Percentiles rank a stretch among this genome's conserved stretches.
Evolutionary conservation across 2,797 vertebrate genomes (phyloP).

Genomic region (Macrochelys suwanniensis): DNA sequence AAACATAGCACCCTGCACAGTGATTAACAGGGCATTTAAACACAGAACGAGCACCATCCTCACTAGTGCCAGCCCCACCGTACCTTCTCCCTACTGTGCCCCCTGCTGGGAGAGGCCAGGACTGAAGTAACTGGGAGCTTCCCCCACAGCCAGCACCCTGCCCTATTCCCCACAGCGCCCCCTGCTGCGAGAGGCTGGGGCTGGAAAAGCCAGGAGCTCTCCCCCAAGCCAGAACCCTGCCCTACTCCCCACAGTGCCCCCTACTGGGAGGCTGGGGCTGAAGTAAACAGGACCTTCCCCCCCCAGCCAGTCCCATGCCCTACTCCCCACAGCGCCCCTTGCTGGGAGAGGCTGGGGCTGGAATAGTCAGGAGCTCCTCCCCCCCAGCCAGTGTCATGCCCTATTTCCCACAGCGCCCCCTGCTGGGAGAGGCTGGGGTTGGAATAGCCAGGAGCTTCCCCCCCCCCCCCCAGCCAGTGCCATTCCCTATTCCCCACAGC

Average conservation of each 20-base stretch:
- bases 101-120: neutral
- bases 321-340: neutral
- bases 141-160: too few species aligned
- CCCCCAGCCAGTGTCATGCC: too few species aligned
- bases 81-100: neutral
- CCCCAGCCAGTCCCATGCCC: neutral
- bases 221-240: neutral
- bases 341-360: neutral
- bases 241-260: neutral
- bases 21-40: neutral
- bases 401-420: too few species aligned
- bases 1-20: neutral
- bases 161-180: too few species aligned
- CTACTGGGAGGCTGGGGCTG: neutral
- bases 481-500: too few species aligned
- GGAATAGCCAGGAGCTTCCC: too few species aligned
- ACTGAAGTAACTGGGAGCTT: too few species aligned
- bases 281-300: too few species aligned
- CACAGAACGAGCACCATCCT: neutral
- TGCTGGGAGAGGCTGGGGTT: too few species aligned
- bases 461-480: too few species aligned
- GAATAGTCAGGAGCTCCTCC: too few species aligned
- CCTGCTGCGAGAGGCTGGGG: too few species aligned
- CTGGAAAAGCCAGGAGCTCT: neutral
- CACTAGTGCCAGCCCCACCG: neutral